phyloP scores from a whole-genome alignment of 2,113 vertebrate species.

The Drymodes brunneopygia region DNA sequence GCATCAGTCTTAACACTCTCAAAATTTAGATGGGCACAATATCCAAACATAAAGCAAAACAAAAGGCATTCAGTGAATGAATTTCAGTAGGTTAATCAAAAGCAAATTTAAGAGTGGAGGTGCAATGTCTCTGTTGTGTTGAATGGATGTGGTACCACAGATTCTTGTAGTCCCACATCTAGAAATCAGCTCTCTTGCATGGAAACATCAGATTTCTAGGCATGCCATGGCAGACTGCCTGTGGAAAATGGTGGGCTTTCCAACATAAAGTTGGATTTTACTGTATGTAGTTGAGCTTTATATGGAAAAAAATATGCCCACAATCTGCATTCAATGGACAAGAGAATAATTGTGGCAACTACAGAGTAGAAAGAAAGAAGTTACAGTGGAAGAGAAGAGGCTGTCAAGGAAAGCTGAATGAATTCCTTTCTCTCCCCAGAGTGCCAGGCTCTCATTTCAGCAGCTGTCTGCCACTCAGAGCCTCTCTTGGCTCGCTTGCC shows the following conservation, averaged over 20 bases:
- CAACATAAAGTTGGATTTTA: neutral
- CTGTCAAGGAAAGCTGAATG: neutral
- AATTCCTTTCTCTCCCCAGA: neutral
- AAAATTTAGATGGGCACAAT: neutral
- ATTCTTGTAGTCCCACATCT: neutral
- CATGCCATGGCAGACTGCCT: neutral
- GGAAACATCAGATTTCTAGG: neutral
- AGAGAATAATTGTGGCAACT: neutral
- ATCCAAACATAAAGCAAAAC: neutral
- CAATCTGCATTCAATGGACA: neutral
- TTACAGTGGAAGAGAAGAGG: neutral
- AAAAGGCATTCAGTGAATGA: neutral
- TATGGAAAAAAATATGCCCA: neutral
- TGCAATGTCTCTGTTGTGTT: neutral
- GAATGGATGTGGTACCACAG: neutral
- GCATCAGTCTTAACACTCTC: neutral
- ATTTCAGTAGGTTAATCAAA: neutral
- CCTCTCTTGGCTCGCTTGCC: neutral
- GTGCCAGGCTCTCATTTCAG: neutral
- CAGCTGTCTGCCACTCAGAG: conserved; percentile 7
- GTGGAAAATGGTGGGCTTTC: neutral
- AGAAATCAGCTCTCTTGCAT: neutral
- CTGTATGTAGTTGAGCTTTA: neutral
- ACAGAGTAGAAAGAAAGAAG: neutral
- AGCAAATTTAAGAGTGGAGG: neutral